Evolutionary conservation across 64 coral and sea anemone genomes (phyloP), one percentile per base, ranked within the genome.

Genomic region (Anthopleura sola): DNA sequence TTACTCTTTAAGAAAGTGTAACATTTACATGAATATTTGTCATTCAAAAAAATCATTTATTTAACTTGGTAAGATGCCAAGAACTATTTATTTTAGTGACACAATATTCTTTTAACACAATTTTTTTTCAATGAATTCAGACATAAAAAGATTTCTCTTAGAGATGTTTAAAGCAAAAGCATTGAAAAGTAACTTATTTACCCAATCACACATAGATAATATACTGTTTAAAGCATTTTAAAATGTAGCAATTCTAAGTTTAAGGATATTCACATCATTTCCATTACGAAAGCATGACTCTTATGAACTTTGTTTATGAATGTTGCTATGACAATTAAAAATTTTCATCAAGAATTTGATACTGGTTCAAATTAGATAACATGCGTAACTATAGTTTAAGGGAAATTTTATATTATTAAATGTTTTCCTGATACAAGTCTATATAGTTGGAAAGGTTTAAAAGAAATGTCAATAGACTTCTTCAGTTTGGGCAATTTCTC

Each of bases 61-160:
- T 79, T 79, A 79, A 17, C 76, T 79, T 79, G 76, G 76, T 9
- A 79, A 79, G 6, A 23, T 33, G 11, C 20, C 76, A 79, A 79
- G 24, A 8, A 44, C 20, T 79, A 79, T 79, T 79, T 79, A 79
- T 79, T 38, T 79, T 29, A 78, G 8, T 24, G 16, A 78, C 16
- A 38, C 28, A 19, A 37, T 37, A 79, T 44, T 44, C 20, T 44
- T 44, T 38, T 44, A 34, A 34, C 28, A 32, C 12, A 10, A 71
- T 24, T 10, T 24, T 26, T 16, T 7, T 19, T 3, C 4, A 58
- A 58, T 58, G 2, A 7, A 21, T 58, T 58, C 3, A 21, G 17
- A 3, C 55, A 58, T 58, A 19, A 48, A 48, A n/a, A n/a, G n/a
- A 48, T 11, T 48, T 48, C 11, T 5, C 46, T 5, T 48, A 48